phyloP scores from a whole-genome alignment of 53 echinoderm and acorn worm genomes.

The Crossaster papposus region DNA sequence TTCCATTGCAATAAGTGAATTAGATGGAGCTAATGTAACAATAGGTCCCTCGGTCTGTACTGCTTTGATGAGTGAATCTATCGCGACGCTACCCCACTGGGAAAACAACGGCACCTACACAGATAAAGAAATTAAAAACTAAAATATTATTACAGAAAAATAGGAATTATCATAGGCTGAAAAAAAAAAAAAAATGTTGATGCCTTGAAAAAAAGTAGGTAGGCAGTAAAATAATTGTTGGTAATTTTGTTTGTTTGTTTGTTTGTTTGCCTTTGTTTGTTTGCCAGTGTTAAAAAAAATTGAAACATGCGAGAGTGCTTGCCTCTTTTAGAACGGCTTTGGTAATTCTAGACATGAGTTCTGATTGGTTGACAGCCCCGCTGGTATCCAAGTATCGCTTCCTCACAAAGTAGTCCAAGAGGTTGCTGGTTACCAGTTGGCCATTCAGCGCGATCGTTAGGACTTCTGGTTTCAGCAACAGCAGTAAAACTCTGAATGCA shows the following conservation, averaged over 20 bases:
- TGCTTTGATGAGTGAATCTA: conserved; percentile 59
- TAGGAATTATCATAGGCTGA: no score
- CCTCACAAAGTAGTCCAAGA: conserved; percentile 84
- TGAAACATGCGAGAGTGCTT: background rate
- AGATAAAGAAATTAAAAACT: no score
- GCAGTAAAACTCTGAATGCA: conserved; percentile 68
- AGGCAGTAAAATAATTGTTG: no score
- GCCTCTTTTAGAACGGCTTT: conserved; percentile 64
- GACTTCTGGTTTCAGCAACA: conserved; percentile 72
- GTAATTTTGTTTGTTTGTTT: no score
- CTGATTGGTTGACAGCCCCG: conserved; percentile 71
- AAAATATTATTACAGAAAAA: no score
- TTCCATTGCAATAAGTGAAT: conserved; percentile 70
- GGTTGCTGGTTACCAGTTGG: conserved; percentile 68
- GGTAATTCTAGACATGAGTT: conserved; percentile 66
- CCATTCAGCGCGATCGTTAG: conserved; percentile 65
- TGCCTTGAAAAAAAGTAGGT: no score
- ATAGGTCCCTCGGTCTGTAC: conserved; percentile 59
- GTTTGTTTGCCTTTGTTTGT: no score
- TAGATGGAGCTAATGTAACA: conserved; percentile 74
- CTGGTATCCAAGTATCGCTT: conserved; percentile 94
- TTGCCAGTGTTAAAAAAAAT: no score
- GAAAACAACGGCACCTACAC: conserved; percentile 85
- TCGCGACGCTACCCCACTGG: conserved; percentile 68
- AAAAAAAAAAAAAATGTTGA: no score